A percentile compares a stretch with the other conserved stretches of the same genome.
These are phyloP conservation scores for Dicycla oo DNA, from an alignment of 2,888 invertebrate species.

Conservation along the genomic window DNA sequence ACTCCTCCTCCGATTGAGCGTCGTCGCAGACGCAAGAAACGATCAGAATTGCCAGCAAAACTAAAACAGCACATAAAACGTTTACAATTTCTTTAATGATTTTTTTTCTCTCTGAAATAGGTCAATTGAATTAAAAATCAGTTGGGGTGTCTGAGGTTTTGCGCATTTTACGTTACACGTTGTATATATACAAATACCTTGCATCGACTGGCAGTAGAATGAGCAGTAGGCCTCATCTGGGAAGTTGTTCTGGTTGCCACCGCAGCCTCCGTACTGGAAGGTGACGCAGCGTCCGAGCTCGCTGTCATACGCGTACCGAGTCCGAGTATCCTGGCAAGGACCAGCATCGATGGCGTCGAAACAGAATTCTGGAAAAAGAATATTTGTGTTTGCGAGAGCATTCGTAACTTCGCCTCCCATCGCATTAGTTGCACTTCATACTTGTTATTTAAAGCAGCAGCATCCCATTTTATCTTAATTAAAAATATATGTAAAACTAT, in stretches of 20 bases:
- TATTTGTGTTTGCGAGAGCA: not conserved
- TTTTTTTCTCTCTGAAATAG: too few relatives aligned
- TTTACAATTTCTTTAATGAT: too few relatives aligned
- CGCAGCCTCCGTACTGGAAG: slow-evolving; percentile 95
- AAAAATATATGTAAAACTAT: too few relatives aligned
- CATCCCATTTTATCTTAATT: not conserved
- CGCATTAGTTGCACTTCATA: not conserved
- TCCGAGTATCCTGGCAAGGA: slow-evolving; percentile 90
- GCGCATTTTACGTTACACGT: too few relatives aligned
- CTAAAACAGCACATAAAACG: too few relatives aligned
- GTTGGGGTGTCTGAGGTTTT: too few relatives aligned
- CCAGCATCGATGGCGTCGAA: slow-evolving; percentile 92
- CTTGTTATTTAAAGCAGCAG: not conserved
- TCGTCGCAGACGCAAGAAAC: too few relatives aligned
- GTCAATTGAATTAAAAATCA: too few relatives aligned
- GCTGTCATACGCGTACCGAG: slow-evolving; percentile 94
- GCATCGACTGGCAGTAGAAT: slow-evolving; percentile 91
- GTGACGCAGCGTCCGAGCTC: slow-evolving; percentile 93
- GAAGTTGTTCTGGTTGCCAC: slow-evolving; percentile 95
- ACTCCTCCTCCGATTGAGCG: too few relatives aligned
- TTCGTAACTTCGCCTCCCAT: not conserved
- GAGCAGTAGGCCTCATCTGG: slow-evolving; percentile 92
- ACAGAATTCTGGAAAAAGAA: slow-evolving; percentile 91
- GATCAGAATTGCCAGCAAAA: too few relatives aligned
- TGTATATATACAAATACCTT: slow-evolving; percentile 70